A percentile compares a stretch with the other conserved stretches of the same genome.
Evolutionary conservation across 2,113 vertebrate species (phyloP).

Genomic region (Aegithalos caudatus): DNA sequence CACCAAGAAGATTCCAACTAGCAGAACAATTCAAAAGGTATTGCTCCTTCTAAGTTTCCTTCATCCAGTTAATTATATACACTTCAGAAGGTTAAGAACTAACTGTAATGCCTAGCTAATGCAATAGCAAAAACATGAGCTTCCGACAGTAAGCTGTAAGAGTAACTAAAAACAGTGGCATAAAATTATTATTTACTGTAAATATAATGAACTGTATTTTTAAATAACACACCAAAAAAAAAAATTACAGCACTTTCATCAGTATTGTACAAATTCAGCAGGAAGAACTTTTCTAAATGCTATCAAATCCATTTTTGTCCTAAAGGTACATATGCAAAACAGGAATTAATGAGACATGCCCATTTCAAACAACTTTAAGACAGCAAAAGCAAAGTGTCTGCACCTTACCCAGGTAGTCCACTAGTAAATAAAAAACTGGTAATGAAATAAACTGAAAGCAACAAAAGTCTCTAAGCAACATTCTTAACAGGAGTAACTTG

Average conservation of each 20-base stretch:
- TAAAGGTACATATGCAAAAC: background rate
- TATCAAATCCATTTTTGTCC: background rate
- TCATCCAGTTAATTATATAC: background rate
- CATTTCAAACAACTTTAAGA: background rate
- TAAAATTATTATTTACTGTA: background rate
- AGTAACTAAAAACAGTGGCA: background rate
- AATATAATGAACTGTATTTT: background rate
- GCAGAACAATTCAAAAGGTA: background rate
- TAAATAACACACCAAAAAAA: background rate
- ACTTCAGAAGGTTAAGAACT: background rate
- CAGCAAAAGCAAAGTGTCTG: background rate
- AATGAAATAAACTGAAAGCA: background rate
- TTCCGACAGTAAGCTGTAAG: background rate
- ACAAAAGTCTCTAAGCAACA: background rate
- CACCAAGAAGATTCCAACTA: background rate
- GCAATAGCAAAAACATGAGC: background rate
- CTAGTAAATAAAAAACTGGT: background rate
- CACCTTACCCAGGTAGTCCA: background rate
- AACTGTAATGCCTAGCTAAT: background rate
- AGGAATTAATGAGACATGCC: background rate
- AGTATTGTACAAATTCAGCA: background rate
- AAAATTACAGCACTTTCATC: background rate
- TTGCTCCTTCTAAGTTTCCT: background rate
- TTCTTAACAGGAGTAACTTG: background rate
- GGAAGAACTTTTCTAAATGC: background rate